Evolutionary conservation across 2,888 invertebrate species (phyloP).

Genomic region (Torymus aiolomorphi): DNA sequence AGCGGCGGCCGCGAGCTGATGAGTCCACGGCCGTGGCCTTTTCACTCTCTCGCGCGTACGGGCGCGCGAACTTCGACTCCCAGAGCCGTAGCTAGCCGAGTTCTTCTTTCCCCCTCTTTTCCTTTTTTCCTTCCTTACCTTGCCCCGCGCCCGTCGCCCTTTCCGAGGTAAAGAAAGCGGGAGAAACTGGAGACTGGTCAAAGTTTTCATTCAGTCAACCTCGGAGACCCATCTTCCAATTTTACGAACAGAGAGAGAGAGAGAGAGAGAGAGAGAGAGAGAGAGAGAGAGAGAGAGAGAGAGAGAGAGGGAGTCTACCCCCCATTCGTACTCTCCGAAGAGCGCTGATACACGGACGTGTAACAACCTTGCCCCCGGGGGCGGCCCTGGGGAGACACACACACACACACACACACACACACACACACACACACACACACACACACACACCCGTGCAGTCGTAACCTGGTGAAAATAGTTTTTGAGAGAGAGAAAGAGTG

Average conservation of each 20-base stretch:
- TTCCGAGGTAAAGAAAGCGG: not conserved
- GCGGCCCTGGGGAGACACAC: conserved; percentile 6
- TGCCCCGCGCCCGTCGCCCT: not conserved
- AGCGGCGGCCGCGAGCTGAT: conserved; percentile 10
- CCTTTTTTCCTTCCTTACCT: not conserved
- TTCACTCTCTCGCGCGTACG: conserved; percentile 33
- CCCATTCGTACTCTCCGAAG: conserved; percentile 33
- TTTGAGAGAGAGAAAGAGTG: not conserved
- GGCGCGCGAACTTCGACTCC: conserved; percentile 27
- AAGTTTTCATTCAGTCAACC: conserved; percentile 43
- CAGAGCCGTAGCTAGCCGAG: not conserved
- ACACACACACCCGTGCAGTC: conserved; percentile 5
- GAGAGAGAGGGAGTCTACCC: too few relatives aligned
- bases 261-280: conserved; percentile 26
- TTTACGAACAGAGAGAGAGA: too few relatives aligned
- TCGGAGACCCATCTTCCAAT: conserved; percentile 50
- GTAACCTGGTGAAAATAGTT: conserved; percentile 42
- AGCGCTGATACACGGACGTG: not conserved
- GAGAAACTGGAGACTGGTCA: not conserved
- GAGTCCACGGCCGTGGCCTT: conserved; percentile 22
- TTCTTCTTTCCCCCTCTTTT: not conserved
- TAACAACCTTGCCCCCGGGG: conserved; percentile 19
- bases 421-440: too few relatives aligned
- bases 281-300: conserved; percentile 5
- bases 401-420: too few relatives aligned